Evolutionary conservation across 2,797 vertebrate genomes (phyloP).

Genomic region (Tapera naevia): DNA sequence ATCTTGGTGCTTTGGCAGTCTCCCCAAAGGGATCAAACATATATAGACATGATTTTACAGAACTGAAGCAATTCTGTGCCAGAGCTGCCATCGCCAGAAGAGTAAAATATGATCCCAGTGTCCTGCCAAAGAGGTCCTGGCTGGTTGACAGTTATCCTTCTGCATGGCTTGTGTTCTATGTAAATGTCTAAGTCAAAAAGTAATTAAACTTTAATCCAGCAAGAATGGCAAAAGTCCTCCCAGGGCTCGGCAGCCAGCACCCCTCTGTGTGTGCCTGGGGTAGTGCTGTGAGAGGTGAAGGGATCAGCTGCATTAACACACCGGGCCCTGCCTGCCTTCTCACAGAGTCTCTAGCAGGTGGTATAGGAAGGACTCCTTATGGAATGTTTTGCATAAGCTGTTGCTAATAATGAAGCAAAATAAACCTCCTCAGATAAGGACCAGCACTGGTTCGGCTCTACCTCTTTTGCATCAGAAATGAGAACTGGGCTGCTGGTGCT

Average conservation of each 20-base stretch:
- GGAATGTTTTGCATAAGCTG: background rate
- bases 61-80: conserved; percentile 24
- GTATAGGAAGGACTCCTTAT: background rate
- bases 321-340: background rate
- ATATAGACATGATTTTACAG: conserved; percentile 14
- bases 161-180: background rate
- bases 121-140: conserved; percentile 20
- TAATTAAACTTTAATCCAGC: conserved; percentile 43
- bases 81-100: conserved; percentile 24
- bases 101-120: background rate
- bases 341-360: conserved; percentile 6
- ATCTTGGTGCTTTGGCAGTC: conserved; percentile 51
- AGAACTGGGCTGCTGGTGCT: background rate
- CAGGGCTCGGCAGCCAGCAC: background rate
- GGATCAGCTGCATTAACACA: background rate
- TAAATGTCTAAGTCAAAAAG: conserved; percentile 47
- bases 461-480: background rate
- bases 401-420: background rate
- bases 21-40: conserved; percentile 33
- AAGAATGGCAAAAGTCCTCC: background rate
- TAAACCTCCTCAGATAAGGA: background rate
- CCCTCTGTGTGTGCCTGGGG: background rate
- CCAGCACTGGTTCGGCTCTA: background rate
- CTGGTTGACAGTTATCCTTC: conserved; percentile 8
- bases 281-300: background rate